Conservation (phyloP, 2,113 vertebrate genomes). For the Lichenostomus cassidix region DNA sequence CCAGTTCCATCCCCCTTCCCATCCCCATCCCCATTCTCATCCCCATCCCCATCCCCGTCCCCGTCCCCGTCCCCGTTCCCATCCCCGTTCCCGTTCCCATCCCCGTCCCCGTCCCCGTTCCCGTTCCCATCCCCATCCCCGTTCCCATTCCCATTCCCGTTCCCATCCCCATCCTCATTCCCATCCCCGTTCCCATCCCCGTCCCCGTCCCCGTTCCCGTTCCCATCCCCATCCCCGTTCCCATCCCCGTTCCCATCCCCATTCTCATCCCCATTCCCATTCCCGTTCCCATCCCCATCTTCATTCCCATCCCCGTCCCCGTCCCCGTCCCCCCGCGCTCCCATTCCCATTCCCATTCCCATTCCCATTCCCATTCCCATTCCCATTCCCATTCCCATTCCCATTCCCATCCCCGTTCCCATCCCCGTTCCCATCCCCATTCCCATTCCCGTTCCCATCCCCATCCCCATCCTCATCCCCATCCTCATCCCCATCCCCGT, state of each 20-base stretch:
- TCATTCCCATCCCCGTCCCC: no score
- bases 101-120: accelerated
- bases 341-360: background rate
- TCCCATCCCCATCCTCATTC: no score
- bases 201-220: no score
- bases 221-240: accelerated
- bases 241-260: background rate
- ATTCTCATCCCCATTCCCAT: no score
- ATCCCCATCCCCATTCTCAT: background rate
- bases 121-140: background rate
- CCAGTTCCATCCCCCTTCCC: background rate
- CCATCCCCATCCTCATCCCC: no score
- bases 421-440: no score
- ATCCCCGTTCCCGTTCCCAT: background rate
- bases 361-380: background rate
- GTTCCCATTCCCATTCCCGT: background rate
- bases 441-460: no score
- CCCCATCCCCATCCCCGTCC: no score
- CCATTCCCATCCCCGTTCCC: no score
- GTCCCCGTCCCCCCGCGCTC: no score
- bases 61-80: background rate
- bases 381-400: background rate
- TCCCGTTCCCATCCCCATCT: background rate
- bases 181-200: no score
- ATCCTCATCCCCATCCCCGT: no score